phyloP scores from a whole-genome alignment of 2,888 invertebrate genomes.

The Acleris laterana region DNA sequence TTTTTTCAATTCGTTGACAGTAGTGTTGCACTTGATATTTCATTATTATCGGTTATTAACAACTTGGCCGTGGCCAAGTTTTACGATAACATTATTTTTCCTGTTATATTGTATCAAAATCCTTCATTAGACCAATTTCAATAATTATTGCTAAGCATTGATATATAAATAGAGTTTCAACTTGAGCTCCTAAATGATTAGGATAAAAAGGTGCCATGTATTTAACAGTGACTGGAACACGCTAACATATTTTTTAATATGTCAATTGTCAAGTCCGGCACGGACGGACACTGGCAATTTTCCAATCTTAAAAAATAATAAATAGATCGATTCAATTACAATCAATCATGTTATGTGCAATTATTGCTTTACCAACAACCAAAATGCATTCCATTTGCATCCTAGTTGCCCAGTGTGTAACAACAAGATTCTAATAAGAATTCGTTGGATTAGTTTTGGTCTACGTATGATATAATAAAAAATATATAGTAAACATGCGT shows the following conservation, averaged over 20 bases:
- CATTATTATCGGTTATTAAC: constrained; percentile 11
- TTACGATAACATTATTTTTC: background rate
- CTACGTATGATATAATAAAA: constrained; percentile 44
- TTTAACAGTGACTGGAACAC: constrained; percentile 11
- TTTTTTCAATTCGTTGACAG: constrained; percentile 16
- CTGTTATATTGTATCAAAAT: background rate
- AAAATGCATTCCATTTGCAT: constrained; percentile 35
- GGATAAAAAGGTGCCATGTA: background rate
- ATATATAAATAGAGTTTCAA: too few relatives aligned
- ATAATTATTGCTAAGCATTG: background rate
- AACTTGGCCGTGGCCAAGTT: constrained; percentile 18
- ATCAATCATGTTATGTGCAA: constrained; percentile 47
- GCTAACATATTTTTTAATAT: constrained; percentile 3
- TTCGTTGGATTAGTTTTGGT: constrained; percentile 32
- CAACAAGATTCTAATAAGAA: constrained; percentile 52
- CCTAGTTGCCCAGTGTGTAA: constrained; percentile 36
- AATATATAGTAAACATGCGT: constrained; percentile 58
- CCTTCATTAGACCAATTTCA: background rate
- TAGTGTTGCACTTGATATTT: background rate
- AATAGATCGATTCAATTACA: constrained; percentile 34
- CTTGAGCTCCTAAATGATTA: background rate
- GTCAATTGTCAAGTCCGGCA: constrained; percentile 32
- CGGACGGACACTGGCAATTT: constrained; percentile 29
- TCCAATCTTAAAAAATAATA: constrained; percentile 24
- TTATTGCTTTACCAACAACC: constrained; percentile 47